Conservation (phyloP, 2,113 vertebrate species). For the Chaenogobius annularis region DNA sequence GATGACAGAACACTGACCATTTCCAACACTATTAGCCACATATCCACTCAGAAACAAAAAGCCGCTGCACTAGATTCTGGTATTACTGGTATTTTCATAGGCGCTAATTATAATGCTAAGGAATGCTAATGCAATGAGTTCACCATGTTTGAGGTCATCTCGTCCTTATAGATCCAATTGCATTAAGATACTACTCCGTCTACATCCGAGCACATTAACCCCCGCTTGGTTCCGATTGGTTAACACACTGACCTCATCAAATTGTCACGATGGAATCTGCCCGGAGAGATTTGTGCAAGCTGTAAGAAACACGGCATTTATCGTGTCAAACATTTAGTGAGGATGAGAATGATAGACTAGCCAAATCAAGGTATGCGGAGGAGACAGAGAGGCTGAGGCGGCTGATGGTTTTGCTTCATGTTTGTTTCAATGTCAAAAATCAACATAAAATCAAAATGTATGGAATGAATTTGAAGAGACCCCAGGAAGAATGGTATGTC, state of each 20-base stretch:
- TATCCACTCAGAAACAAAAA: neutral
- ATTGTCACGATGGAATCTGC: neutral
- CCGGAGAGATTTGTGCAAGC: neutral
- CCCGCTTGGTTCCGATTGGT: neutral
- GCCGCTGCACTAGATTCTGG: neutral
- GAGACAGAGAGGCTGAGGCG: too few species aligned
- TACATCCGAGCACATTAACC: neutral
- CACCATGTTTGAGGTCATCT: slow-evolving; percentile 22
- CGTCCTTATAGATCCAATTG: neutral
- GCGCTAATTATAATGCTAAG: slow-evolving; percentile 1
- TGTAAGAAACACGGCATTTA: neutral
- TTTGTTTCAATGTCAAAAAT: too few species aligned
- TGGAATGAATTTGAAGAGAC: too few species aligned
- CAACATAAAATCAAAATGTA: too few species aligned
- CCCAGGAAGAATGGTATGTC: too few species aligned
- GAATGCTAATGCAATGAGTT: neutral
- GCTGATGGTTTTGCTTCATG: too few species aligned
- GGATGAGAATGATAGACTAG: neutral
- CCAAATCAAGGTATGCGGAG: too few species aligned
- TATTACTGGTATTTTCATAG: neutral
- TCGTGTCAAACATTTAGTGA: neutral
- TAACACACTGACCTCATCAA: neutral
- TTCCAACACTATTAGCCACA: neutral
- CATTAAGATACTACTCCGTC: slow-evolving; percentile 1
- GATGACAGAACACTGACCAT: neutral